These are phyloP conservation scores for Lepidothrix coronata DNA, from an alignment of 2,113 vertebrate genomes.

Conservation along the genomic window DNA sequence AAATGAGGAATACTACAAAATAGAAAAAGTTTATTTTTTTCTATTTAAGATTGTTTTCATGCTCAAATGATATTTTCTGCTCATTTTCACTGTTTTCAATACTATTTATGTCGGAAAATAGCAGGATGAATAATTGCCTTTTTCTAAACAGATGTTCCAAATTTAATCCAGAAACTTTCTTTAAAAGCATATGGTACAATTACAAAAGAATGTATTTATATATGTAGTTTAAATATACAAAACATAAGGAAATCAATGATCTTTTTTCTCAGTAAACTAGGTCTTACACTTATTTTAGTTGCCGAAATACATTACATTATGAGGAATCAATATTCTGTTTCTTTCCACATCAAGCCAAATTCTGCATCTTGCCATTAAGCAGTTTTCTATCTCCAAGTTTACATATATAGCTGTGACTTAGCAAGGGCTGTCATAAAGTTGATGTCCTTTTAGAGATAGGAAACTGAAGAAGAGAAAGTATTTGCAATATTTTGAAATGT, in stretches of 20 bases:
- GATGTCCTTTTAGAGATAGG: neutral
- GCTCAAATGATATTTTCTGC: constrained; percentile 17
- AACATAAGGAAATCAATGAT: neutral
- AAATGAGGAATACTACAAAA: constrained; percentile 62
- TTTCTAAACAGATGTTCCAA: neutral
- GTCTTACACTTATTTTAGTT: neutral
- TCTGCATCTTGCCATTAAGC: neutral
- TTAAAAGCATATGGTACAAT: neutral
- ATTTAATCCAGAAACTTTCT: neutral
- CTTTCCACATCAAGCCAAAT: neutral
- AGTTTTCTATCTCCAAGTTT: neutral
- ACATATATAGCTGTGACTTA: neutral
- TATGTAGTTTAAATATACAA: neutral
- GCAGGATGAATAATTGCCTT: neutral
- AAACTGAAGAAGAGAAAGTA: neutral
- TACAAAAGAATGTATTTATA: neutral
- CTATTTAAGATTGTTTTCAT: constrained; percentile 25
- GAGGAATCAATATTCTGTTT: neutral
- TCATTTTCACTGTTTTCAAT: neutral
- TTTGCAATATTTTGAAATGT: neutral
- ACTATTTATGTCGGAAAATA: constrained; percentile 14
- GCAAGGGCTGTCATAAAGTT: neutral
- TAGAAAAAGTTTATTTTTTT: neutral
- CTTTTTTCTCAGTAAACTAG: neutral
- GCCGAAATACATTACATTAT: neutral